A percentile compares a stretch with the other conserved stretches of the same genome.
phyloP scores from a whole-genome alignment of 2,113 vertebrate genomes.

The Corvus moneduloides region DNA sequence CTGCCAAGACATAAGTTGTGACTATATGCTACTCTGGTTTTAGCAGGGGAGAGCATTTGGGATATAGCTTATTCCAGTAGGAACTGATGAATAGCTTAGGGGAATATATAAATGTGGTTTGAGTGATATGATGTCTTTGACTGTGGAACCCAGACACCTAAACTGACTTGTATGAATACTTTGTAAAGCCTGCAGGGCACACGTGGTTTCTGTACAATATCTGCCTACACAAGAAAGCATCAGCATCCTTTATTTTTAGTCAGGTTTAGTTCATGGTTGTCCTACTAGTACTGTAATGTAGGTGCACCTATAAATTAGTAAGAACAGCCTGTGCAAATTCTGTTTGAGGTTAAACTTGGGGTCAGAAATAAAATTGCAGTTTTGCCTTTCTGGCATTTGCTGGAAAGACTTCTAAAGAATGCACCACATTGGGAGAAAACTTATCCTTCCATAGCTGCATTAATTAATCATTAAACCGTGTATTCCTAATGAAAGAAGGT shows the following conservation, averaged over 20 bases:
- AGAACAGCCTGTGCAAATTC: background rate
- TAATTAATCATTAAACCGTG: background rate
- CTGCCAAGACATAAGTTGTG: background rate
- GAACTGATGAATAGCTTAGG: background rate
- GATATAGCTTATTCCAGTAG: background rate
- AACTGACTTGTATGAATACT: background rate
- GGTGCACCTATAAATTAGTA: background rate
- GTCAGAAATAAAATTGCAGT: background rate
- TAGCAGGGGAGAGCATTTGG: background rate
- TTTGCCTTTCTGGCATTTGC: background rate
- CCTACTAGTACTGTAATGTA: background rate
- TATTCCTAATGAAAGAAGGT: background rate
- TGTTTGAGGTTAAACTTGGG: background rate
- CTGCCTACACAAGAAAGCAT: background rate
- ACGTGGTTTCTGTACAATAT: background rate
- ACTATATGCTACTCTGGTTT: background rate
- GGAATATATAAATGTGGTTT: background rate
- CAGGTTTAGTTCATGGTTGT: background rate
- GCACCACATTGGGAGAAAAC: background rate
- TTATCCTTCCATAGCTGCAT: rapidly evolving
- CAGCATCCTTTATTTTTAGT: background rate
- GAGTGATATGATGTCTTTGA: background rate
- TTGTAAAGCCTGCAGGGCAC: background rate
- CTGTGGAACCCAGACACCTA: background rate
- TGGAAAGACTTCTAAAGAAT: background rate